Evolutionary conservation across 1,140 invertebrate species (phyloP).

Genomic region (Diuraphis noxia): DNA sequence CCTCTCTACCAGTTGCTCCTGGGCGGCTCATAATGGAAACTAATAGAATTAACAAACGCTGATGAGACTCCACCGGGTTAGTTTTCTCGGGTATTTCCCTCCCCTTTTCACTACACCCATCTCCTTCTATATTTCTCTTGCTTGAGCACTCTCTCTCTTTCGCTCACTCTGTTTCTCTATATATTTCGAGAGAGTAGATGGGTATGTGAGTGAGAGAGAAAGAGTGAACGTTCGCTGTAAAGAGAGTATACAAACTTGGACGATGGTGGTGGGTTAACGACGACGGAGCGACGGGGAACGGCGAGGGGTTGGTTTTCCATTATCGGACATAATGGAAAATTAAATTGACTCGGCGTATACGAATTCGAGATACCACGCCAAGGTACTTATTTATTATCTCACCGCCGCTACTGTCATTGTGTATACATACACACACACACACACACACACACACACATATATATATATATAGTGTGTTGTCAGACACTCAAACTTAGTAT

Average conservation of each 20-base stretch:
- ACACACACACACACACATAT: neutral
- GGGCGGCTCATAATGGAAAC: constrained; percentile 54
- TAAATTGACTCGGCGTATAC: constrained; percentile 48
- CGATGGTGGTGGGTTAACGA: neutral
- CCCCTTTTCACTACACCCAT: neutral
- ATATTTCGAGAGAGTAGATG: neutral
- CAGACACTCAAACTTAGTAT: neutral
- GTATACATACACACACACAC: neutral
- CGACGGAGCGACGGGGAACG: neutral
- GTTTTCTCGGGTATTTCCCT: constrained; percentile 44
- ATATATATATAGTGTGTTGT: neutral
- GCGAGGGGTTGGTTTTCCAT: constrained; percentile 42
- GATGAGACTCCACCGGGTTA: constrained; percentile 52
- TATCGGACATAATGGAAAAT: constrained; percentile 54
- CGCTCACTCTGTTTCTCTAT: neutral
- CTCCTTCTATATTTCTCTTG: neutral
- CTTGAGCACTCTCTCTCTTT: neutral
- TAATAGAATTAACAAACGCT: constrained; percentile 56
- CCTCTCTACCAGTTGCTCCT: constrained; percentile 24
- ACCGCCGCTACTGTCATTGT: neutral
- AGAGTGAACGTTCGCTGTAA: neutral
- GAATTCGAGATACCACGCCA: neutral
- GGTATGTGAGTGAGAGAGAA: neutral
- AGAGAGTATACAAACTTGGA: neutral
- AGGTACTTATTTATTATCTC: constrained; percentile 51